phyloP scores from a whole-genome alignment of 2,797 vertebrate genomes.

The Diglossa cyanea region DNA sequence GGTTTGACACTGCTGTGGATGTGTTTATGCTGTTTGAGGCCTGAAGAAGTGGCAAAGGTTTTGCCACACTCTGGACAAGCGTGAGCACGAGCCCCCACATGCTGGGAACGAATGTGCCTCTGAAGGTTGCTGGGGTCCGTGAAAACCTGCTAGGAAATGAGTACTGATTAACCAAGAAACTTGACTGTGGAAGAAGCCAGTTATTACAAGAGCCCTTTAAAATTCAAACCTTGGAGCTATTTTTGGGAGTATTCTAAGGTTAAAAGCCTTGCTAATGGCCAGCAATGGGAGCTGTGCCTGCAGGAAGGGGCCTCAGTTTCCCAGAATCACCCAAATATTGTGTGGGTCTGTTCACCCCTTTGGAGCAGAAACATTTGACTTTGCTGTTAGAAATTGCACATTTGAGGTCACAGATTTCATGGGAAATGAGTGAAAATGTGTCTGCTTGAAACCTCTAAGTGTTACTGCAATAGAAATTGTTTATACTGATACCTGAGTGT shows the following conservation, averaged over 20 bases:
- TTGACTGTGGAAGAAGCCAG: slow-evolving; percentile 57
- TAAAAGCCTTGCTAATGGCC: not conserved
- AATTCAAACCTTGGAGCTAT: slow-evolving; percentile 9
- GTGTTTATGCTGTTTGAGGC: slow-evolving; percentile 99
- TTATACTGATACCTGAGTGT: not conserved
- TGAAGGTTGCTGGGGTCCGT: slow-evolving; percentile 99
- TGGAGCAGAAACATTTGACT: not conserved
- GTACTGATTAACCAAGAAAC: slow-evolving; percentile 83
- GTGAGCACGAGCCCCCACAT: slow-evolving; percentile 95
- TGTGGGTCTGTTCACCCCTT: not conserved
- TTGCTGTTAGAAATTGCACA: not conserved
- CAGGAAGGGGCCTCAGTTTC: not conserved
- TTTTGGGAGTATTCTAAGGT: not conserved
- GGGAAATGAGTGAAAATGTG: not conserved
- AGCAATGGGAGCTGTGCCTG: not conserved
- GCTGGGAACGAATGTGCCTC: slow-evolving; percentile 99
- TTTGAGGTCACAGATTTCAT: not conserved
- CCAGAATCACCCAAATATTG: not conserved
- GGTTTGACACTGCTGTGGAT: slow-evolving; percentile 99
- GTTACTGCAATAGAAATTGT: not conserved
- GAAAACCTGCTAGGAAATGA: slow-evolving; percentile 99
- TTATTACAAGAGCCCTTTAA: not conserved
- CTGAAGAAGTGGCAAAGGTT: slow-evolving; percentile 98
- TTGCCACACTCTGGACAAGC: slow-evolving; percentile 99
- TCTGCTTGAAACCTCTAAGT: not conserved